Conservation (phyloP, 2,888 invertebrate genomes). For the Mechanitis messenoides region DNA sequence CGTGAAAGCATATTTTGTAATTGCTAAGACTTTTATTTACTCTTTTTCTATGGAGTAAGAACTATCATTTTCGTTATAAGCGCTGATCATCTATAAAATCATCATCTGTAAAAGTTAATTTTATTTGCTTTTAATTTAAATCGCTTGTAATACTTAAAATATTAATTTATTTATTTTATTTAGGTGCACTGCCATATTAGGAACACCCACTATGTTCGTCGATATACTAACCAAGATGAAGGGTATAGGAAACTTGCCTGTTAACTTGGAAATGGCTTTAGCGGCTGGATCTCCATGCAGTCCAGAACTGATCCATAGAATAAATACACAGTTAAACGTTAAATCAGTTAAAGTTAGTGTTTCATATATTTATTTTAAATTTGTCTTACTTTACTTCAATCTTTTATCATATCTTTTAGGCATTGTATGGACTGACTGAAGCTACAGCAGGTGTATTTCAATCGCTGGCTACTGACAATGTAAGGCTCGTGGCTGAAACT, state of each 20-base stretch:
- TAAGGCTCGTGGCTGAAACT: constrained; percentile 71
- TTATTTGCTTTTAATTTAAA: no score
- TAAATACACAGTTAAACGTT: constrained; percentile 69
- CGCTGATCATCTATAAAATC: no score
- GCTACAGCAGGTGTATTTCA: constrained; percentile 77
- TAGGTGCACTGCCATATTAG: constrained; percentile 84
- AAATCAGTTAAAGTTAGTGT: constrained; percentile 67
- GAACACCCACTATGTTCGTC: constrained; percentile 93
- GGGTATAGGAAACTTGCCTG: constrained; percentile 57
- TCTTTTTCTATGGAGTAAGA: no score
- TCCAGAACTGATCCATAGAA: constrained; percentile 76
- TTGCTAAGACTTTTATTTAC: constrained; percentile 4
- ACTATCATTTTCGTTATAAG: no score
- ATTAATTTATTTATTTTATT: no score
- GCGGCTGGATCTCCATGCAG: constrained; percentile 88
- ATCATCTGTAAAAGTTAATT: not conserved
- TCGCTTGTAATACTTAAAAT: no score
- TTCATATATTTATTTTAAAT: not conserved
- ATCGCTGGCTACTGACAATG: constrained; percentile 67
- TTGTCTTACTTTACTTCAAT: not conserved
- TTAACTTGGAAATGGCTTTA: constrained; percentile 70
- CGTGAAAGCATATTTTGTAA: no score
- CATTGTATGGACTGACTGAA: constrained; percentile 80
- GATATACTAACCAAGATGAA: constrained; percentile 77
- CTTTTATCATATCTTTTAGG: constrained; percentile 47